Conservation (phyloP, 2,797 vertebrate species). For the Mus caroli region DNA sequence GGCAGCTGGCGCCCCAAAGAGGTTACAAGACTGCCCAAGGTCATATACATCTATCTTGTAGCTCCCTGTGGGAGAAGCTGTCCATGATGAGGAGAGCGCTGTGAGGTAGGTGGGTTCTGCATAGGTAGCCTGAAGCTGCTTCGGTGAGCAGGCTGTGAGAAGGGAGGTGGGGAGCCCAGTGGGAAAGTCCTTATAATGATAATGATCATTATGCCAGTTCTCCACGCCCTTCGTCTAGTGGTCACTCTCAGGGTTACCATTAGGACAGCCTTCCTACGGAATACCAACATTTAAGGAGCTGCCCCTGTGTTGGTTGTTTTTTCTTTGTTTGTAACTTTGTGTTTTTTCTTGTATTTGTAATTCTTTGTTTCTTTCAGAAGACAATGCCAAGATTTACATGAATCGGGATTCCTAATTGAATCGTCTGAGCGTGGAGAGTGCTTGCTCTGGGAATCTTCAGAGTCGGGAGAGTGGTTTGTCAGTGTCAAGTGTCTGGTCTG, state of each 20-base stretch:
- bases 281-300: neutral
- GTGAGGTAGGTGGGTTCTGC: neutral
- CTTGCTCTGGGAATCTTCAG: conserved; percentile 1
- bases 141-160: neutral
- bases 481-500: rapidly evolving
- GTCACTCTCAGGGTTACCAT: neutral
- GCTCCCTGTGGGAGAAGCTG: neutral
- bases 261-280: neutral
- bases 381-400: neutral
- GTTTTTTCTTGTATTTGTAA: neutral
- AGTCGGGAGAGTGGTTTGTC: neutral
- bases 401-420: neutral
- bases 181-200: neutral
- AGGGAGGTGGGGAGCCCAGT: neutral
- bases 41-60: rapidly evolving
- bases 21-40: neutral
- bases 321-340: neutral
- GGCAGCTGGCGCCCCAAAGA: neutral
- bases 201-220: neutral
- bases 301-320: neutral
- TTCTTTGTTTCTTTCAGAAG: conserved; percentile 48
- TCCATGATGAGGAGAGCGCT: neutral
- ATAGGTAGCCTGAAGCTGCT: neutral
- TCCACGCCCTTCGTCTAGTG: neutral
- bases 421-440: neutral